Conservation (phyloP, 2,113 vertebrate genomes). For the Raphicerus campestris region DNA sequence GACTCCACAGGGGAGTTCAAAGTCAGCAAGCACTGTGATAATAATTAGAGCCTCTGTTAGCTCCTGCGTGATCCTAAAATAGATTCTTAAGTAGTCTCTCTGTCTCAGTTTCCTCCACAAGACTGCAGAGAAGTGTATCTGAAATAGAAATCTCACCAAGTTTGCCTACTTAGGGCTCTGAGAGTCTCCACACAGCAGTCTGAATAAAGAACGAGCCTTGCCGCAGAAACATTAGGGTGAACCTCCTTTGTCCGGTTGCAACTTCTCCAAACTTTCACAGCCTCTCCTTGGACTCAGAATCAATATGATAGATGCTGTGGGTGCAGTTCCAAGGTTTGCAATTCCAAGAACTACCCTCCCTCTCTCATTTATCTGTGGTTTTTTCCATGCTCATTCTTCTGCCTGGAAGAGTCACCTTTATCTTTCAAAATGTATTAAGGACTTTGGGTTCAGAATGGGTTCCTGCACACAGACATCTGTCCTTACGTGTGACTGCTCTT, state of each 20-base stretch:
- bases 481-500: background rate
- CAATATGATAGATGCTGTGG: background rate
- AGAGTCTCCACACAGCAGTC: background rate
- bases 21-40: background rate
- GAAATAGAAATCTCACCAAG: background rate
- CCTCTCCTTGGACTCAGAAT: background rate
- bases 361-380: background rate
- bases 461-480: background rate
- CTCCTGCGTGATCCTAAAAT: background rate
- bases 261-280: background rate
- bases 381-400: background rate
- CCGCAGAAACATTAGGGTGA: background rate
- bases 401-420: background rate
- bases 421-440: background rate
- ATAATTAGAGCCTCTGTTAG: background rate
- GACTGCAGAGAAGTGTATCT: background rate
- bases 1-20: background rate
- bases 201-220: background rate
- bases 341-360: background rate
- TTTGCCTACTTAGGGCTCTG: background rate
- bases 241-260: background rate
- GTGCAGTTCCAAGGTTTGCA: background rate
- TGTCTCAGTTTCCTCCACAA: background rate
- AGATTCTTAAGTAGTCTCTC: background rate
- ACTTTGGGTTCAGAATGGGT: background rate